Evolutionary conservation across 2,113 vertebrate species (phyloP).

Genomic region (Erythrolamprus reginae): DNA sequence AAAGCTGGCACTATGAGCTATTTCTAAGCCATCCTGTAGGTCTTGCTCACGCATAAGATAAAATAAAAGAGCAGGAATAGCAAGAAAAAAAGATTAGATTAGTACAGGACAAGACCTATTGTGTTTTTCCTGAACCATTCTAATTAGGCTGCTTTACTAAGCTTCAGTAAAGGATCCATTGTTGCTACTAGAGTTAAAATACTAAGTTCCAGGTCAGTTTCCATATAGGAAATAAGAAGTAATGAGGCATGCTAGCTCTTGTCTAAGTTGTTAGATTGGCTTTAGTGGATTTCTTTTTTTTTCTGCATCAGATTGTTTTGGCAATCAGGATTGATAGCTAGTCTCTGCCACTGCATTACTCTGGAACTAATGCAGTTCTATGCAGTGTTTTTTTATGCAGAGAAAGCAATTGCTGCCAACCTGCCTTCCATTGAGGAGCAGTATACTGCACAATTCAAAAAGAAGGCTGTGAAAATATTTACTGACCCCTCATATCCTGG

Average conservation of each 20-base stretch:
- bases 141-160: not conserved
- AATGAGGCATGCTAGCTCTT: not conserved
- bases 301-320: not conserved
- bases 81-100: not conserved
- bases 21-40: not conserved
- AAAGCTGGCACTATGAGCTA: constrained; percentile 17
- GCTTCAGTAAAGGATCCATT: not conserved
- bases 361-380: not conserved
- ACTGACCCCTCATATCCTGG: too few species aligned
- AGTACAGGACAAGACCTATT: not conserved
- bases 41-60: not conserved
- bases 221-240: not conserved
- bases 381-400: not conserved
- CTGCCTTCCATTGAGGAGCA: too few species aligned
- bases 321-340: not conserved
- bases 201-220: not conserved
- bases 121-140: not conserved
- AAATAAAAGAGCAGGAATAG: not conserved
- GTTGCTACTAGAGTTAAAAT: not conserved
- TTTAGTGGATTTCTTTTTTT: not conserved
- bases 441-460: too few species aligned
- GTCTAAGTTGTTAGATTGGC: not conserved
- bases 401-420: too few species aligned
- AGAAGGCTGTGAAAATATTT: too few species aligned
- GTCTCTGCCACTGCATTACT: not conserved